Conservation (phyloP, 2,113 vertebrate genomes). For the Sceloporus undulatus region DNA sequence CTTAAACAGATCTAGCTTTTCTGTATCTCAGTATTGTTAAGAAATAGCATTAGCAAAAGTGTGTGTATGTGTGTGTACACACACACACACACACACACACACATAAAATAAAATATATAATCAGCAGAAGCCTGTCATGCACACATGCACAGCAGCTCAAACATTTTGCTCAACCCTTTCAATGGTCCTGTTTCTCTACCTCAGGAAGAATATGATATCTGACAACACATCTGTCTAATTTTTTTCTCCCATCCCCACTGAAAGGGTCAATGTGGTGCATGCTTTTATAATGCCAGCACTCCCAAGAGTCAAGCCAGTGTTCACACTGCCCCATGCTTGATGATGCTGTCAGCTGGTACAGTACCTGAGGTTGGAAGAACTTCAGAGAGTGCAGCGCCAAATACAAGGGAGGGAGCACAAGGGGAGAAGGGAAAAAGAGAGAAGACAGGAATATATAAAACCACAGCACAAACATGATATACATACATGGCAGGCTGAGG, state of each 20-base stretch:
- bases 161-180: conserved; percentile 63
- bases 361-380: conserved; percentile 89
- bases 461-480: conserved; percentile 35
- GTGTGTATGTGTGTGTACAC: background rate
- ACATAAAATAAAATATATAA: conserved; percentile 35
- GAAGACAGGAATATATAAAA: conserved; percentile 78
- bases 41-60: conserved; percentile 21
- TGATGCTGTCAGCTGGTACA: conserved; percentile 85
- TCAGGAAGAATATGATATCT: background rate
- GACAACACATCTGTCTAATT: background rate
- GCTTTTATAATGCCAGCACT: conserved; percentile 55
- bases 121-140: conserved; percentile 68
- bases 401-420: conserved; percentile 66
- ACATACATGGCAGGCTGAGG: conserved; percentile 31
- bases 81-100: background rate
- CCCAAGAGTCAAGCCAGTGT: conserved; percentile 16
- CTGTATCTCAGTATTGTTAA: conserved; percentile 32
- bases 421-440: conserved; percentile 69
- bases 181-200: conserved; percentile 50
- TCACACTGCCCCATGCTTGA: conserved; percentile 71
- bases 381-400: conserved; percentile 82
- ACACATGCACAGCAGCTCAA: conserved; percentile 70
- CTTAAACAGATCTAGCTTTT: background rate
- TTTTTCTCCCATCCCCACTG: conserved; percentile 46
- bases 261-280: conserved; percentile 71